These are phyloP conservation scores for Dipodomys spectabilis DNA, from an alignment of 2,113 vertebrate species.

Conservation along the genomic window DNA sequence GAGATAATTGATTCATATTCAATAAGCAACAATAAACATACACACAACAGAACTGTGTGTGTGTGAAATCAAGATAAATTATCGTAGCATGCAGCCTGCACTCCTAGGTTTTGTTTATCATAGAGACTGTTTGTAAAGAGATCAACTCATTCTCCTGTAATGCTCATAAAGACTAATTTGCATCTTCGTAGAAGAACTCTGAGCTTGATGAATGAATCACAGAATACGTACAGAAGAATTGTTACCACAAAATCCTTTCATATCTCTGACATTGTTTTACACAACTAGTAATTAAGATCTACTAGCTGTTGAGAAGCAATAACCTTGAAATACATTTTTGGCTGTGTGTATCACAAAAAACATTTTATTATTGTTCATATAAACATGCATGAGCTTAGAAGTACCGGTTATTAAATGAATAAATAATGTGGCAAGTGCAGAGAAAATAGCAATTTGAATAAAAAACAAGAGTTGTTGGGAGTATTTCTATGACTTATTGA, in stretches of 20 bases:
- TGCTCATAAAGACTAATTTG: conserved; percentile 67
- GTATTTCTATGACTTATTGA: conserved; percentile 80
- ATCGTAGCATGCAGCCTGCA: not conserved
- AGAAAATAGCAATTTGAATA: conserved; percentile 79
- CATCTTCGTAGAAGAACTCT: conserved; percentile 72
- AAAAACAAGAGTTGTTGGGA: conserved; percentile 79
- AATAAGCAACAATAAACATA: not conserved
- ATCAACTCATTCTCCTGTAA: conserved; percentile 48
- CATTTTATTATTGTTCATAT: conserved; percentile 74
- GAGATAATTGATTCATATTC: conserved; percentile 2
- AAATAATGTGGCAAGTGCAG: conserved; percentile 76
- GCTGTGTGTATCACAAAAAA: conserved; percentile 80
- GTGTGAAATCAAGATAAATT: not conserved
- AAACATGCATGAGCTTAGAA: conserved; percentile 75
- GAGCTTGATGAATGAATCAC: conserved; percentile 48
- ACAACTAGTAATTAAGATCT: conserved; percentile 81
- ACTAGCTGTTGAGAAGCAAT: conserved; percentile 71
- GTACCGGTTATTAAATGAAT: conserved; percentile 83
- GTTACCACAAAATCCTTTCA: conserved; percentile 11
- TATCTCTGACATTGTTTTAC: conserved; percentile 68
- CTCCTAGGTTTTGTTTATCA: conserved; percentile 28
- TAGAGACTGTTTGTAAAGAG: conserved; percentile 48
- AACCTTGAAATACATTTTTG: conserved; percentile 77
- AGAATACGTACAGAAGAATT: conserved; percentile 60
- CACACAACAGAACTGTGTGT: not conserved